phyloP scores from a whole-genome alignment of 2,888 invertebrate species.

The Microchrysa polita region DNA sequence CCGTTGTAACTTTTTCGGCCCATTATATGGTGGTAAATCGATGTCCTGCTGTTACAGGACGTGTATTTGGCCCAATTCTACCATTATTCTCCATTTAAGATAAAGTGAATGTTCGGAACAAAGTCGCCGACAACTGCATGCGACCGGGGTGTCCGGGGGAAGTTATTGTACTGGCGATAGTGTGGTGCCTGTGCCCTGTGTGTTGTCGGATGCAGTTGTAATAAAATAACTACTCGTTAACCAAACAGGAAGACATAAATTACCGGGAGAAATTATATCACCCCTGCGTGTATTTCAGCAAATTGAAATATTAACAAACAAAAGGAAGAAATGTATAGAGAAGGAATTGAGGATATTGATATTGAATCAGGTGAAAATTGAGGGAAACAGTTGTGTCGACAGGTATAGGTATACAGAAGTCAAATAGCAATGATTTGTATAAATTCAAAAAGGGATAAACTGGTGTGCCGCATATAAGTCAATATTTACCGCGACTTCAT shows the following conservation, averaged over 20 bases:
- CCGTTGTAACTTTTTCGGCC: background rate
- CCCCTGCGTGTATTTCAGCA: slow-evolving; percentile 30
- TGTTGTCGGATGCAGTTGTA: background rate
- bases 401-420: no score
- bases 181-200: background rate
- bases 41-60: slow-evolving; percentile 30
- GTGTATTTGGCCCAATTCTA: slow-evolving; percentile 38
- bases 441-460: no score
- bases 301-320: slow-evolving; percentile 48
- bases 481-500: no score
- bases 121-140: slow-evolving; percentile 1
- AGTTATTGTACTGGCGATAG: background rate
- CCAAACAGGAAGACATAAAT: slow-evolving; percentile 47
- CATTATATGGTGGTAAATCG: slow-evolving; percentile 17
- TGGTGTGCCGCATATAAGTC: no score
- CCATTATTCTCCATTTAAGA: slow-evolving; percentile 39
- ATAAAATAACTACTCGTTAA: background rate
- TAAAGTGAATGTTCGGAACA: background rate
- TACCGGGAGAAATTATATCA: slow-evolving; percentile 46
- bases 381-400: background rate
- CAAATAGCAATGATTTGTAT: no score
- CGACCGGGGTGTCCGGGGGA: background rate
- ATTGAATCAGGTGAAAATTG: background rate
- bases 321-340: background rate
- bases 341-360: background rate